Base-by-base conservation (phyloP, 2,113 vertebrate species). In the Cynoglossus semilaevis region DNA sequence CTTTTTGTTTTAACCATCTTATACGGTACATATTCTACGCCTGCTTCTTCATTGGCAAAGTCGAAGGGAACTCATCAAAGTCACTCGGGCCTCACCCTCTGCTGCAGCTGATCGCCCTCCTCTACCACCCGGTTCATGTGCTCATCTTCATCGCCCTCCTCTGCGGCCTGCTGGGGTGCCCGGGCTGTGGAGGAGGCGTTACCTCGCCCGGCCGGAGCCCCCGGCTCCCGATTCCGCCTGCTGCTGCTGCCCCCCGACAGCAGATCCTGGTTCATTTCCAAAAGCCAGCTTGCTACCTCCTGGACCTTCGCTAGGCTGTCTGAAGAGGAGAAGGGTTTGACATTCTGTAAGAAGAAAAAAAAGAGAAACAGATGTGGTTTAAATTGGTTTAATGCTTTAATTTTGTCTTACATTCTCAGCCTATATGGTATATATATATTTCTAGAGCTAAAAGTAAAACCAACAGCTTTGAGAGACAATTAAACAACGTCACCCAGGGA, bases 251-350 rank as follows among this genome's bases (percentile, higher is more conserved):
- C 95, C 93, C 94, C 94, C 94, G 96, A 98, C 91, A 99, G 95
- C 94, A 99, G 93, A 93, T 99, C 96, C 92, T 97, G 96, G 96
- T 99, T 99, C 97, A 99, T 99, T 96, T 99, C 97, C 96, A 99
- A 99, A 96, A 98, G 95, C 97, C 97, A 98, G 97, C 95, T 99
- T 99, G 97, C 97, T 93, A 98, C 96, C 94, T 99, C 96, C 93
- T 98, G 97, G 83, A 99, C 96, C 93, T 97, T 99, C 89, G 92
- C 95, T 96, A 99, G 93, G 93, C 96, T 97, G 92, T 96, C 95
- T 92, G 95, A 97, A 85, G 96, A 96, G 84, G 94, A 91, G 93
- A 98, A 96, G 83, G 91, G 83, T 91, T 98, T 98, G 94, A 93
- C 94, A 98, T 97, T 95, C 97, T 99, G 88, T 46, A 74, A 76